Evolutionary conservation across 2,113 vertebrate species (phyloP).

Genomic region (Rhinolophus ferrumequinum): DNA sequence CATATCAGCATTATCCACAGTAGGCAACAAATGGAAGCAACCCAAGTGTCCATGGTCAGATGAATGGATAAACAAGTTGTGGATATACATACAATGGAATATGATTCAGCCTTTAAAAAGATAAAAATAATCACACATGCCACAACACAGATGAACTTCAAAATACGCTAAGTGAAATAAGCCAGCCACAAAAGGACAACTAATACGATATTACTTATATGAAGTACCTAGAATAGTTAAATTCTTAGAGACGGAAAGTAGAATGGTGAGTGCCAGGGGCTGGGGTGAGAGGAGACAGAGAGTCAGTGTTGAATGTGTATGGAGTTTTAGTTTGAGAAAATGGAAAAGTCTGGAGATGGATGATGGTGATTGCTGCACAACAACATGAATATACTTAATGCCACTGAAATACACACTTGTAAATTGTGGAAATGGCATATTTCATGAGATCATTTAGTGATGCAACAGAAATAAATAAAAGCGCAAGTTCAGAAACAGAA

Average conservation of each 20-base stretch:
- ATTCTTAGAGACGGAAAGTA: not conserved
- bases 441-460: not conserved
- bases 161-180: slow-evolving; percentile 5
- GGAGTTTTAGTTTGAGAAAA: not conserved
- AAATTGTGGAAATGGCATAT: not conserved
- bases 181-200: not conserved
- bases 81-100: not conserved
- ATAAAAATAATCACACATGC: not conserved
- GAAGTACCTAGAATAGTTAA: not conserved
- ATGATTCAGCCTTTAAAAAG: not conserved
- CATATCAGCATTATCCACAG: not conserved
- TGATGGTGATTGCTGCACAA: not conserved
- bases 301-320: not conserved
- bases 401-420: not conserved
- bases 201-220: not conserved
- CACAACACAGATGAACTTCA: not conserved
- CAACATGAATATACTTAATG: not conserved
- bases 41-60: not conserved
- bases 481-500: not conserved
- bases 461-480: not conserved
- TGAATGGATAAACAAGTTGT: not conserved
- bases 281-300: not conserved
- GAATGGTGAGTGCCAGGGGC: not conserved
- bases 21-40: not conserved
- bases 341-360: not conserved